Evolutionary conservation across 2,888 invertebrate species (phyloP).

Genomic region (Melieria picta): DNA sequence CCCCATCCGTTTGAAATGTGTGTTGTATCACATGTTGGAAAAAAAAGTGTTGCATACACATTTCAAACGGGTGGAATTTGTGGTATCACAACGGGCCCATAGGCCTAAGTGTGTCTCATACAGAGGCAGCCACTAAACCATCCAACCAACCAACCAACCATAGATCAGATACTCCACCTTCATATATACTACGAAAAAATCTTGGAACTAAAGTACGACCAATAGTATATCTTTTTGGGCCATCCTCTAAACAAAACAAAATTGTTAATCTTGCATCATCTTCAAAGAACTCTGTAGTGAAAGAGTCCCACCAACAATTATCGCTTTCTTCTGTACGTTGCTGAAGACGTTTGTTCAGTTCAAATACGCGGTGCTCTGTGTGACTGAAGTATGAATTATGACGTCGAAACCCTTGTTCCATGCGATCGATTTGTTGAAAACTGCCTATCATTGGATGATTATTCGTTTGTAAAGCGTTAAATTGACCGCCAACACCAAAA

Average conservation of each 20-base stretch:
- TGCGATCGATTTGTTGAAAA: constrained; percentile 84
- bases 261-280: constrained; percentile 97
- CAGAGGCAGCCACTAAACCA: too few relatives aligned
- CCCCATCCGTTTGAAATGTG: too few relatives aligned
- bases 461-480: constrained; percentile 76
- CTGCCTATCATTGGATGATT: constrained; percentile 70
- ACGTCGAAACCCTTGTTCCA: constrained; percentile 85
- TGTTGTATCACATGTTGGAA: too few relatives aligned
- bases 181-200: constrained; percentile 99
- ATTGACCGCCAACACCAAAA: constrained; percentile 71
- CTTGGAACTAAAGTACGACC: constrained; percentile 98
- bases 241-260: constrained; percentile 97
- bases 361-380: constrained; percentile 98
- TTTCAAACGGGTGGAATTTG: too few relatives aligned
- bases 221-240: constrained; percentile 98
- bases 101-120: too few relatives aligned
- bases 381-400: constrained; percentile 93
- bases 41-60: too few relatives aligned
- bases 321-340: constrained; percentile 98
- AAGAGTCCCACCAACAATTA: constrained; percentile 99
- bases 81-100: too few relatives aligned
- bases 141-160: too few relatives aligned
- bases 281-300: constrained; percentile 99
- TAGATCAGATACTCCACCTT: constrained; percentile 97
- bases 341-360: constrained; percentile 97